phyloP scores from a whole-genome alignment of 2,113 vertebrate genomes.

The Sialia sialis region DNA sequence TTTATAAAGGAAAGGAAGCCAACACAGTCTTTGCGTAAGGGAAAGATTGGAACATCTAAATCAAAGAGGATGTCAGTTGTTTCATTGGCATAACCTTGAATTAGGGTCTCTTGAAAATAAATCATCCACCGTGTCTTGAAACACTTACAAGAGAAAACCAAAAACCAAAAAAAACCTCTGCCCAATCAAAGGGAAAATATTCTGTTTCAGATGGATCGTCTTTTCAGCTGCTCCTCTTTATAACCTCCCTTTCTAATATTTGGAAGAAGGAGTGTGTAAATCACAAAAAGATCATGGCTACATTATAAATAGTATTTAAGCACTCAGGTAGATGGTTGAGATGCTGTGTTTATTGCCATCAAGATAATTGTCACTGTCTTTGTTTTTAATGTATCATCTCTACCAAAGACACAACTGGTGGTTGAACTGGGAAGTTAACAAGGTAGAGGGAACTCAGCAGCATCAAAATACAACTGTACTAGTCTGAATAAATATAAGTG shows the following conservation, averaged over 20 bases:
- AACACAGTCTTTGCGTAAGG: constrained; percentile 51
- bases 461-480: background rate
- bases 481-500: background rate
- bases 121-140: background rate
- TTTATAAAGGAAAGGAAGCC: constrained; percentile 48
- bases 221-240: background rate
- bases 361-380: background rate
- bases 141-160: background rate
- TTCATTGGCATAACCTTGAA: constrained; percentile 67
- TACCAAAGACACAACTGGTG: background rate
- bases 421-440: background rate
- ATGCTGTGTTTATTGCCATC: background rate
- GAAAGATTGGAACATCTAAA: constrained; percentile 59
- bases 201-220: background rate
- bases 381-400: background rate
- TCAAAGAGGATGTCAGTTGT: constrained; percentile 56
- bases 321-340: background rate
- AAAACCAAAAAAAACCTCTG: background rate
- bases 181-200: background rate
- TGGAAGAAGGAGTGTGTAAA: background rate
- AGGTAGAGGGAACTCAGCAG: background rate
- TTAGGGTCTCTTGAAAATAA: constrained; percentile 38
- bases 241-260: background rate
- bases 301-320: background rate
- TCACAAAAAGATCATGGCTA: background rate